Evolutionary conservation across 2,113 vertebrate genomes (phyloP).

Genomic region (Dasyurus viverrinus): DNA sequence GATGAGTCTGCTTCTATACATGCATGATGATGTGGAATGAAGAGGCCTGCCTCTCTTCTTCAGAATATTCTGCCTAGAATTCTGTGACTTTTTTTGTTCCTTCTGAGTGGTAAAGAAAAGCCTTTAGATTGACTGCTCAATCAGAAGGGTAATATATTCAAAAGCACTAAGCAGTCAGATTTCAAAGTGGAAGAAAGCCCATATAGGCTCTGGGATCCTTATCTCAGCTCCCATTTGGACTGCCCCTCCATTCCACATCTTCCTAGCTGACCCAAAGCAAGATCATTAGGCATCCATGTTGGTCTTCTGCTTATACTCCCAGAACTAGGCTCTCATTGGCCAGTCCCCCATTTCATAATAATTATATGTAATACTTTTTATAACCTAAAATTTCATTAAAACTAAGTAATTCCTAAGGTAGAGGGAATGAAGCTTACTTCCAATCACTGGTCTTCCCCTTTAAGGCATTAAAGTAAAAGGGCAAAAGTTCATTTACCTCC

Average conservation of each 20-base stretch:
- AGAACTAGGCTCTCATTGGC: not conserved
- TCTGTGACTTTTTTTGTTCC: not conserved
- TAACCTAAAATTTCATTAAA: not conserved
- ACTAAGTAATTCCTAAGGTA: slow-evolving; percentile 29
- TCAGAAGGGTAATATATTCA: not conserved
- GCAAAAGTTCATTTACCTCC: not conserved
- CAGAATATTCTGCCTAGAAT: not conserved
- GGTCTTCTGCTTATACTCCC: not conserved
- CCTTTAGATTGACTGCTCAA: not conserved
- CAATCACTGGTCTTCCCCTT: not conserved
- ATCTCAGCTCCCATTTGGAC: not conserved
- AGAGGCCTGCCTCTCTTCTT: not conserved
- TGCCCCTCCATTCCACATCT: not conserved
- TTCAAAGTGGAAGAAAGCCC: not conserved
- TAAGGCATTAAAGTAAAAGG: not conserved
- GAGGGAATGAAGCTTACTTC: not conserved
- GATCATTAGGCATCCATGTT: not conserved
- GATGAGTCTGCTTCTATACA: not conserved
- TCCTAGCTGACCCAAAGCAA: not conserved
- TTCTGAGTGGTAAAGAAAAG: not conserved
- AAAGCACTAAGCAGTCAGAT: not conserved
- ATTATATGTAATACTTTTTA: not conserved
- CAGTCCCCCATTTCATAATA: not conserved
- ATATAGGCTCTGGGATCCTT: not conserved
- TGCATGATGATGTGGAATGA: not conserved